A percentile compares a stretch with the other conserved stretches of the same genome.
Evolutionary conservation across 2,113 vertebrate species (phyloP).

Genomic region (Zootoca vivipara): DNA sequence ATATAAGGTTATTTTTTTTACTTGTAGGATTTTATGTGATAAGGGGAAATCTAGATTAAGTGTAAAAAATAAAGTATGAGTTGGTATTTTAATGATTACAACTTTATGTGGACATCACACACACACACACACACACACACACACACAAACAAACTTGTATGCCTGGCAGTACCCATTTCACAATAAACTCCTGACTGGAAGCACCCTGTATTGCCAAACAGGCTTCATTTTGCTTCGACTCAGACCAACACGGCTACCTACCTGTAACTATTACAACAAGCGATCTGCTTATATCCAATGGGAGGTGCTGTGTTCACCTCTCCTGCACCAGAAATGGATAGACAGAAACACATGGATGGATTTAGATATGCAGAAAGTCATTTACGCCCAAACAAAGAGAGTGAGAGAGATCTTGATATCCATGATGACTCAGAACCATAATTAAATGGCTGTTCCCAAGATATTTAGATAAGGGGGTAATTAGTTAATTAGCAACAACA

Average conservation of each 20-base stretch:
- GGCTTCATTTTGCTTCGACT: too few relatives aligned
- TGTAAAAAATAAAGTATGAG: too few relatives aligned
- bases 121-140: too few relatives aligned
- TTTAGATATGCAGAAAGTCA: neutral
- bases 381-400: neutral
- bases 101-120: too few relatives aligned
- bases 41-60: too few relatives aligned
- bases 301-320: neutral
- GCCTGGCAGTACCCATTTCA: too few relatives aligned
- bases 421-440: conserved; percentile 20
- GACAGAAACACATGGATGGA: neutral
- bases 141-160: too few relatives aligned
- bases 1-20: too few relatives aligned
- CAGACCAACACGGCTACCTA: too few relatives aligned
- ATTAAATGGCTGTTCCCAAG: conserved; percentile 29
- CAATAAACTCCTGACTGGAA: too few relatives aligned
- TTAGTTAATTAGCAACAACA: conserved; percentile 37
- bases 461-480: conserved; percentile 13
- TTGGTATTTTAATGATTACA: too few relatives aligned
- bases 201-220: neutral
- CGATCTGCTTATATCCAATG: neutral
- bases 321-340: neutral
- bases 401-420: conserved; percentile 5
- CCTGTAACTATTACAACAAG: neutral
- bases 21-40: too few relatives aligned